A percentile compares a stretch with the other conserved stretches of the same genome.
phyloP scores from a whole-genome alignment of 2,888 invertebrate species.

The Drosophila mimetica region DNA sequence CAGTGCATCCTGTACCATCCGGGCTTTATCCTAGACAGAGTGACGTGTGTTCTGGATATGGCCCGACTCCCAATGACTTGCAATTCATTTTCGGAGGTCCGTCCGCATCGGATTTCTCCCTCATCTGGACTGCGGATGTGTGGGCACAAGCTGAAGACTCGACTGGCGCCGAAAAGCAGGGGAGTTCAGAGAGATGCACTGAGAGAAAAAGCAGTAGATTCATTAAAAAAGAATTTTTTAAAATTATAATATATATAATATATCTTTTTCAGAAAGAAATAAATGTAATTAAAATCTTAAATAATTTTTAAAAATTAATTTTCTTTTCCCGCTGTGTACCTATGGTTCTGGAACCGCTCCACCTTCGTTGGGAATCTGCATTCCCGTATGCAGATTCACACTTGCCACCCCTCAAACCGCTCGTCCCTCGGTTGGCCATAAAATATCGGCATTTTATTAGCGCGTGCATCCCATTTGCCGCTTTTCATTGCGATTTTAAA shows the following conservation, averaged over 20 bases:
- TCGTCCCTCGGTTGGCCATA: conserved; percentile 57
- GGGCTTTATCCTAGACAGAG: conserved; percentile 78
- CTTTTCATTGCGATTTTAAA: conserved; percentile 82
- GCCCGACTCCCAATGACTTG: conserved; percentile 70
- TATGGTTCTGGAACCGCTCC: conserved; percentile 2
- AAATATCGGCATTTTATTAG: conserved; percentile 81
- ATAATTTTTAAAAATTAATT: no score
- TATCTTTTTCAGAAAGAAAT: no score
- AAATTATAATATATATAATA: not conserved
- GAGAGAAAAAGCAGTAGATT: not conserved
- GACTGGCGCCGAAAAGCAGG: conserved; percentile 46
- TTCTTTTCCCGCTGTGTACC: not conserved
- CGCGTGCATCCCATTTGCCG: conserved; percentile 80
- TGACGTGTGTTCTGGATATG: conserved; percentile 80
- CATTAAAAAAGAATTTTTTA: no score
- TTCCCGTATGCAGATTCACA: conserved; percentile 71
- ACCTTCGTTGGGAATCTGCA: conserved; percentile 25
- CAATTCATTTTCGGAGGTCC: conserved; percentile 72
- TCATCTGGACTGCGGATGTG: conserved; percentile 54
- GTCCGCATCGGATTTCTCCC: conserved; percentile 16
- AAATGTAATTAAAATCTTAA: no score
- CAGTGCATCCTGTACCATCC: conserved; percentile 55
- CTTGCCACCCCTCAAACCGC: conserved; percentile 62
- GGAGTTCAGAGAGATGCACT: conserved; percentile 5
- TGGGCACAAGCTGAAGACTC: conserved; percentile 56